Percentiles rank a stretch among this genome's conserved stretches.
Conservation (phyloP, 2,888 invertebrate genomes). For the Gandaritis pyraliata region DNA sequence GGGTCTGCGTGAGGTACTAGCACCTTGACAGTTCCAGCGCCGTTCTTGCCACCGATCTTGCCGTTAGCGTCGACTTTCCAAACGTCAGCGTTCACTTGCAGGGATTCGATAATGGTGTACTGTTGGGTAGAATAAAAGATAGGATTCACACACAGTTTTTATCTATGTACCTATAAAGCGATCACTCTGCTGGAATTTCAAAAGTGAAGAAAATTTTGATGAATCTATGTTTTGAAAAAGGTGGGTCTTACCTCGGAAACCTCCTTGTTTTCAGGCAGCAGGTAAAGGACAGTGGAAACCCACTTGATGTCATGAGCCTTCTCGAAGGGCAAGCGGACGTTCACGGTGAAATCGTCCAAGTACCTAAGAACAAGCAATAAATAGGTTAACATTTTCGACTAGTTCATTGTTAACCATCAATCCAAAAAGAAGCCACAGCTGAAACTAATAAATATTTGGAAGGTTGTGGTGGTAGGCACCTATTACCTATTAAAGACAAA, state of each 20-base stretch:
- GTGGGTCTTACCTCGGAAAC: slow-evolving; percentile 63
- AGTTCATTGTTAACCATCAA: not conserved
- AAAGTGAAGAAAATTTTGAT: no score
- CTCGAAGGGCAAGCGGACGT: slow-evolving; percentile 83
- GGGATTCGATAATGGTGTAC: slow-evolving; percentile 63
- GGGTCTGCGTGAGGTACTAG: slow-evolving; percentile 78
- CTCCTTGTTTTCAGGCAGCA: slow-evolving; percentile 70
- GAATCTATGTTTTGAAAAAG: not conserved
- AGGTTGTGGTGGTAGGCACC: no score
- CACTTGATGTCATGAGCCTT: slow-evolving; percentile 84
- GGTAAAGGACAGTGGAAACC: slow-evolving; percentile 60
- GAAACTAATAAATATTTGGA: no score
- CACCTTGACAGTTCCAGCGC: slow-evolving; percentile 68
- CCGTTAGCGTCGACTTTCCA: slow-evolving; percentile 76
- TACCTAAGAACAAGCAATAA: slow-evolving; percentile 54
- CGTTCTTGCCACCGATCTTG: slow-evolving; percentile 61
- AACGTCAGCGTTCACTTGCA: slow-evolving; percentile 82
- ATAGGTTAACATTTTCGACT: not conserved
- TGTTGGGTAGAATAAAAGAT: slow-evolving; percentile 40
- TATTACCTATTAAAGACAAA: no score
- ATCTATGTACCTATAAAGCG: no score
- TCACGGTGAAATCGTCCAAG: slow-evolving; percentile 73
- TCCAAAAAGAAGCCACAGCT: no score
- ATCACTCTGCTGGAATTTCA: no score
- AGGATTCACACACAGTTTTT: no score